Evolutionary conservation across 1,140 invertebrate species (phyloP).

Genomic region (Lepidurus couesii): DNA sequence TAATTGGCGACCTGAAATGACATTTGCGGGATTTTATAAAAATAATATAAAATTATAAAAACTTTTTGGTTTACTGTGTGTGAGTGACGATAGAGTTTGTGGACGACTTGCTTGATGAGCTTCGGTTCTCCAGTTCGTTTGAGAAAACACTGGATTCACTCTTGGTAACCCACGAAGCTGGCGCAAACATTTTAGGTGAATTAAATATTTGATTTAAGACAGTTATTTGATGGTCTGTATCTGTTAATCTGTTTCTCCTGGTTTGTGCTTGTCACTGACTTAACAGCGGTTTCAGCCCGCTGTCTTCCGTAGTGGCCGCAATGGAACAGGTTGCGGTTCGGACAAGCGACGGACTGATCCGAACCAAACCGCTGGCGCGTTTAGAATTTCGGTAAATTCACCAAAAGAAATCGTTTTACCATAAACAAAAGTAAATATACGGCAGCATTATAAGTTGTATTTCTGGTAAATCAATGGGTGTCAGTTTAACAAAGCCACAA

Average conservation of each 20-base stretch:
- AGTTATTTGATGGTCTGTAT: background rate
- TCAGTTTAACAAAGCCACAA: background rate
- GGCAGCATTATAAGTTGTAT: constrained; percentile 9
- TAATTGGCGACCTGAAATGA: constrained; percentile 65
- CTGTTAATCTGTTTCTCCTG: background rate
- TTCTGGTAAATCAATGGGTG: background rate
- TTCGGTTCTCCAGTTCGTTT: background rate
- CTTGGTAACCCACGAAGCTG: background rate
- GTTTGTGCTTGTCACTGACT: constrained; percentile 5
- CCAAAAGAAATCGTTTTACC: background rate
- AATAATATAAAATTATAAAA: background rate
- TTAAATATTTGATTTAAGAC: background rate
- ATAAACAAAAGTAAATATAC: background rate
- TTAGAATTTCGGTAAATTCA: background rate
- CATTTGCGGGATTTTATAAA: constrained; percentile 25
- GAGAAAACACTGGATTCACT: background rate
- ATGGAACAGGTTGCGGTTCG: too few relatives aligned
- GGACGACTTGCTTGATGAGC: background rate
- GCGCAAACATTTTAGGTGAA: background rate
- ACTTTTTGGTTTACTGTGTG: constrained; percentile 5
- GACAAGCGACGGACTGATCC: too few relatives aligned
- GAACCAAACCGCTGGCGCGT: too few relatives aligned
- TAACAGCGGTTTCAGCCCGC: background rate
- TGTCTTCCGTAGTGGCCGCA: too few relatives aligned
- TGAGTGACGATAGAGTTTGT: background rate